Percentiles rank a stretch among this genome's conserved stretches.
phyloP scores from a whole-genome alignment of 2,113 vertebrate species.

The Dasypus novemcinctus region DNA sequence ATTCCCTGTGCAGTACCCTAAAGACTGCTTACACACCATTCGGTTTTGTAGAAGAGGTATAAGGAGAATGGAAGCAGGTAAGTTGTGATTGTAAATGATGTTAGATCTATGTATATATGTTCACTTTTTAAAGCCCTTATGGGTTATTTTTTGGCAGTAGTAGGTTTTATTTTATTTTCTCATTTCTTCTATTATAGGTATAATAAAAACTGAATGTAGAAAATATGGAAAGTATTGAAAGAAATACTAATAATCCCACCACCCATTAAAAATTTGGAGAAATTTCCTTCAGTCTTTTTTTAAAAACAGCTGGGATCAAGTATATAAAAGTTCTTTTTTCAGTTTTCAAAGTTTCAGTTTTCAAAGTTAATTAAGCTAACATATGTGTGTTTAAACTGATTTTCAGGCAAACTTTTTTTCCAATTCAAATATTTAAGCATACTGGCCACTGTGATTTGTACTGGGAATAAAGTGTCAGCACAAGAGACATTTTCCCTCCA shows the following conservation, averaged over 20 bases:
- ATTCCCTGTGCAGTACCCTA: not conserved
- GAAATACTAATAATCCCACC: not conserved
- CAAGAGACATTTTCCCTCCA: not conserved
- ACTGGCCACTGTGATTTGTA: not conserved
- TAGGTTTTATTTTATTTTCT: slow-evolving; percentile 27
- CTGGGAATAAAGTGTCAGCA: not conserved
- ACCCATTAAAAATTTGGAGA: not conserved
- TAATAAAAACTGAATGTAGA: not conserved
- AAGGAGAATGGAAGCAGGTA: not conserved
- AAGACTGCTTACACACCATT: not conserved
- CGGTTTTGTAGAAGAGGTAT: not conserved
- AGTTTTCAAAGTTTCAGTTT: not conserved
- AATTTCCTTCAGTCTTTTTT: slow-evolving; percentile 3
- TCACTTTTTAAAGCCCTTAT: not conserved
- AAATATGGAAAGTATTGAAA: not conserved
- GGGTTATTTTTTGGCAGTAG: not conserved
- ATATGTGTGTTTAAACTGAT: not conserved
- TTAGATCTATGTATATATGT: not conserved
- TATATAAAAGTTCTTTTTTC: not conserved
- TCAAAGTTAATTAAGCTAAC: not conserved
- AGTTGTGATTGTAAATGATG: not conserved
- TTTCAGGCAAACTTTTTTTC: not conserved
- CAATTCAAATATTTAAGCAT: not conserved
- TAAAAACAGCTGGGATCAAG: not conserved
- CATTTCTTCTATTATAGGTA: not conserved